Conservation (phyloP, 2,113 vertebrate genomes). For the Pelusios castaneus region DNA sequence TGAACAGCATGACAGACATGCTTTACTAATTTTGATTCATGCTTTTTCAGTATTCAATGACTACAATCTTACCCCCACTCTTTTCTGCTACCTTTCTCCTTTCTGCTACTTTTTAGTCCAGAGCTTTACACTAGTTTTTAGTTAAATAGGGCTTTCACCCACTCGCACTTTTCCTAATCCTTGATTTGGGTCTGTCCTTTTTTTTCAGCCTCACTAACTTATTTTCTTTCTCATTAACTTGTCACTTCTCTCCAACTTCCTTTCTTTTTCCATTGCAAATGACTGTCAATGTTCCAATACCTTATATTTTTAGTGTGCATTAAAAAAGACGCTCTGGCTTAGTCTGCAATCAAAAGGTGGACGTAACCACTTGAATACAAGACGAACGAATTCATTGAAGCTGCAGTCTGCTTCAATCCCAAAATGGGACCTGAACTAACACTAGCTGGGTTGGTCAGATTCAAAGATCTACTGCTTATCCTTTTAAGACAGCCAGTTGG, state of each 20-base stretch:
- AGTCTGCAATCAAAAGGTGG: background rate
- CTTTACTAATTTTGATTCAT: background rate
- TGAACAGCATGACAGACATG: background rate
- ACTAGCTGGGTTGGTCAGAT: background rate
- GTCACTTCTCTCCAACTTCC: background rate
- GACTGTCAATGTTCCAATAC: background rate
- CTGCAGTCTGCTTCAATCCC: background rate
- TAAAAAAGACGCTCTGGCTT: background rate
- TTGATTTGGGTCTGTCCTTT: background rate
- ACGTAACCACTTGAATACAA: background rate
- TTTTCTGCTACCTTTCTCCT: background rate
- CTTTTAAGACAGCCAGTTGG: background rate
- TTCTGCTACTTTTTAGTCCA: background rate
- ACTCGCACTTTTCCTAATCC: background rate
- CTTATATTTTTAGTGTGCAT: background rate
- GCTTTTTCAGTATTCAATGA: background rate
- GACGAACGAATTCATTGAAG: background rate
- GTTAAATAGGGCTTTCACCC: background rate
- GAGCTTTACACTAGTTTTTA: background rate
- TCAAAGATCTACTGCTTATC: background rate
- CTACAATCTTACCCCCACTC: background rate
- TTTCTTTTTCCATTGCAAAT: background rate
- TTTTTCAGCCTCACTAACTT: background rate
- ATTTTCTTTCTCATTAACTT: background rate
- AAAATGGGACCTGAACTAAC: background rate